Evolutionary conservation across 2,113 vertebrate genomes (phyloP), one percentile per base, ranked within the genome.

Genomic region (Oxygymnocypris stewartii): DNA sequence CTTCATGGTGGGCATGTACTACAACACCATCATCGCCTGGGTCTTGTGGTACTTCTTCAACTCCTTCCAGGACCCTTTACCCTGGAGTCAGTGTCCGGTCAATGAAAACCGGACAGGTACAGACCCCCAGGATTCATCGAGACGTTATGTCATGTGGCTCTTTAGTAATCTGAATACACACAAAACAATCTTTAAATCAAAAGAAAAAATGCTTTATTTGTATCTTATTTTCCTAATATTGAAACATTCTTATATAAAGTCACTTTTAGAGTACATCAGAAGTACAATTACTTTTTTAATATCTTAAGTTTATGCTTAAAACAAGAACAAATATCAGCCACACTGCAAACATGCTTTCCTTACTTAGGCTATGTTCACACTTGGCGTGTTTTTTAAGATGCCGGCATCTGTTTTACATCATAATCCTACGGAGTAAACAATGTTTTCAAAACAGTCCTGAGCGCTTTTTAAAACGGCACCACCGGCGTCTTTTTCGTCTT

Each of bases 11-110:
- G 91, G 94, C 65, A 73, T 95, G 20, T 96, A 95, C 82, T 96
- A 96, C 79, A 96, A 95, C 85, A 94, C 91, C 0, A 91, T 97
- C 87, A 90, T 96, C 37, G 89, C 90, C 13, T 96, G 95, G 96
- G 95, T 96, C 77, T 86, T 96, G 84, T 96, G 96, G 96, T 96
- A 95, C 88, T 89, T 96, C 57, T 89, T 95, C 84, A 95, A 96
- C 83, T 97, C 96, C 44, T 96, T 96, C 89, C 94, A 95, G 89
- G 74, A 94, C 6, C 96, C 96, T 0, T 92, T 96, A 74, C 96
- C 96, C 49, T 96, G 96, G 96, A 91, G 92, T 4, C 6, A 84
- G 11, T 96, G 96, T 80, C 95, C 95, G 0, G 69, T 90, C 28
- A 93, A 93, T 28, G 85, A 84, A 87, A 96, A 96, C 89, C 88